Evolutionary conservation across 2,797 vertebrate genomes (phyloP).

Genomic region (Spinus pinus): DNA sequence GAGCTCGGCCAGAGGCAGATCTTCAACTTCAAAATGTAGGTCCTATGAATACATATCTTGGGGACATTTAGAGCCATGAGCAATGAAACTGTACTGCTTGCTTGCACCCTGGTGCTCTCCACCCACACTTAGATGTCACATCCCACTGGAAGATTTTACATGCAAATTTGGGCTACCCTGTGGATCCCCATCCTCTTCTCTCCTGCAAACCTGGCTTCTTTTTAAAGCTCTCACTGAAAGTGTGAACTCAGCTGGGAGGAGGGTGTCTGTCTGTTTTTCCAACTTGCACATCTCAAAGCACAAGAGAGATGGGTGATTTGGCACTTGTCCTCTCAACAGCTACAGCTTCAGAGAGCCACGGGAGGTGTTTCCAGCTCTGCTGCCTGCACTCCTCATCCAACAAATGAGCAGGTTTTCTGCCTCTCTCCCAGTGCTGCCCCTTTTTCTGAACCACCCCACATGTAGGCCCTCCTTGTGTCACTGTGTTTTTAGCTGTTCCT

Average conservation of each 20-base stretch:
- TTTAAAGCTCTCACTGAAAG: not conserved
- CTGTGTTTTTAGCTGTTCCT: not conserved
- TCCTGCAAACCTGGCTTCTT: not conserved
- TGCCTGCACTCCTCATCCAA: not conserved
- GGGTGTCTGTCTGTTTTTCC: not conserved
- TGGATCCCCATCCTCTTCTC: not conserved
- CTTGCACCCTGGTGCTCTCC: not conserved
- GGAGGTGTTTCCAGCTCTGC: slow-evolving; percentile 17
- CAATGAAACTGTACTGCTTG: not conserved
- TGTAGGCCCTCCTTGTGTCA: not conserved
- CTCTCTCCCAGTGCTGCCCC: not conserved
- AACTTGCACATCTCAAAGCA: slow-evolving; percentile 11
- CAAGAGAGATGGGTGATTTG: not conserved
- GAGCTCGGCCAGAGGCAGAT: not conserved
- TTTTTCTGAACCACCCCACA: not conserved
- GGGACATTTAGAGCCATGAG: not conserved
- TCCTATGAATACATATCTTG: not conserved
- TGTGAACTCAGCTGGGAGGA: not conserved
- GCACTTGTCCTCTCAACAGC: slow-evolving; percentile 7
- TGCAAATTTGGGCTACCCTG: not conserved
- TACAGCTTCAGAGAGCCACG: not conserved
- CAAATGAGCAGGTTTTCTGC: not conserved
- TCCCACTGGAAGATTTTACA: not conserved
- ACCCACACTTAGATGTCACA: not conserved
- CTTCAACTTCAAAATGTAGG: not conserved